Evolutionary conservation across 2,113 vertebrate genomes (phyloP).

Genomic region (Chaetura pelagica): DNA sequence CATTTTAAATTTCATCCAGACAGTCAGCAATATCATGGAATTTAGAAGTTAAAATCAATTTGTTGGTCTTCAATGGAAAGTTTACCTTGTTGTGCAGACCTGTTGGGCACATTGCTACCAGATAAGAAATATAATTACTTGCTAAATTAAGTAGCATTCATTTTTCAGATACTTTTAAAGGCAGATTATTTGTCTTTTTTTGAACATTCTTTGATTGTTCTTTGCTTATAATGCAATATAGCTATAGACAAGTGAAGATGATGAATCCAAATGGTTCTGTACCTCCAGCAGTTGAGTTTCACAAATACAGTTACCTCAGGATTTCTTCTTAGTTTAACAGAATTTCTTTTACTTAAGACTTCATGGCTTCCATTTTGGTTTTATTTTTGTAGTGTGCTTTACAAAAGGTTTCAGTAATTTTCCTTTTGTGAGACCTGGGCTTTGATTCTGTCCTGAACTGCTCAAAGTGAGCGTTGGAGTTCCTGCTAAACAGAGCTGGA

Average conservation of each 20-base stretch:
- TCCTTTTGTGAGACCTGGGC: not conserved
- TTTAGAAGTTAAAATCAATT: not conserved
- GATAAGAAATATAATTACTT: not conserved
- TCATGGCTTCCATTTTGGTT: not conserved
- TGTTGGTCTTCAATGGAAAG: not conserved
- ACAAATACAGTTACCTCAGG: not conserved
- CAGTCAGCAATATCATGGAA: not conserved
- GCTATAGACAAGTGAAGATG: not conserved
- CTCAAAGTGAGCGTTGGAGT: not conserved
- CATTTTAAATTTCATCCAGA: slow-evolving; percentile 3
- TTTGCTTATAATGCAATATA: not conserved
- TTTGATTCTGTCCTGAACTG: not conserved
- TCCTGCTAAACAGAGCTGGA: not conserved
- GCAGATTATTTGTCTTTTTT: not conserved
- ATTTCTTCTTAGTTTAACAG: not conserved
- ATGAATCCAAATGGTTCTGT: not conserved
- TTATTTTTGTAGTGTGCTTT: not conserved
- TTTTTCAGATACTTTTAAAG: not conserved
- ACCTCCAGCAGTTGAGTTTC: not conserved
- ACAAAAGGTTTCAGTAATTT: not conserved
- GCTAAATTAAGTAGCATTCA: not conserved
- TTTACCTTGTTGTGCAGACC: not conserved
- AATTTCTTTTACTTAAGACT: not conserved
- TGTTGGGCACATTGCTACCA: not conserved
- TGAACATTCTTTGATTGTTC: not conserved